Conservation (phyloP, 2,797 vertebrate genomes). For the Myotis pilosus region DNA sequence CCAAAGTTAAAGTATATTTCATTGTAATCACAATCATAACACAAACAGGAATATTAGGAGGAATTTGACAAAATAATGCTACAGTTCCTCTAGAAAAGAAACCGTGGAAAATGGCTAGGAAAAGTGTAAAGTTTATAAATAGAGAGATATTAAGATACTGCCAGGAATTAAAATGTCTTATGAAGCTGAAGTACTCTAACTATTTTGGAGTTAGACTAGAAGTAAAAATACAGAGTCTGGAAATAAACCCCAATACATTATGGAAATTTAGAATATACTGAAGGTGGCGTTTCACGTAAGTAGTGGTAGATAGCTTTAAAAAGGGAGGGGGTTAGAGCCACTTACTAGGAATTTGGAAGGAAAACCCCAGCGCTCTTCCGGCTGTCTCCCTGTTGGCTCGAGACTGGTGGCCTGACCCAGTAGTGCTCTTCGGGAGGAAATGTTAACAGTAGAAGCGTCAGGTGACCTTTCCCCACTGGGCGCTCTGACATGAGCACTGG, state of each 20-base stretch:
- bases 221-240: constrained; percentile 6
- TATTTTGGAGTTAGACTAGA: not conserved
- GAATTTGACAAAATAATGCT: not conserved
- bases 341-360: too few species aligned
- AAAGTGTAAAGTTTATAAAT: not conserved
- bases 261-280: not conserved
- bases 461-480: not conserved
- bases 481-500: not conserved
- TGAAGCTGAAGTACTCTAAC: not conserved
- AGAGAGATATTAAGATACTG: not conserved
- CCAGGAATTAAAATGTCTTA: constrained; percentile 16
- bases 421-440: not conserved
- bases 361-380: not conserved
- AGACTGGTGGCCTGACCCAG: not conserved
- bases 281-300: not conserved
- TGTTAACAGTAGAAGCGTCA: not conserved
- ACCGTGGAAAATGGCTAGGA: not conserved
- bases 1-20: not conserved
- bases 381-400: not conserved
- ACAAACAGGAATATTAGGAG: not conserved
- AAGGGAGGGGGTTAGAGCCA: not conserved
- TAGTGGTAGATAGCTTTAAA: not conserved
- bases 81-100: not conserved
- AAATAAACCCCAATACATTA: constrained; percentile 1
- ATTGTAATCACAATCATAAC: not conserved